Conservation (phyloP, 2,113 vertebrate genomes). For the Melanerpes aurifrons region DNA sequence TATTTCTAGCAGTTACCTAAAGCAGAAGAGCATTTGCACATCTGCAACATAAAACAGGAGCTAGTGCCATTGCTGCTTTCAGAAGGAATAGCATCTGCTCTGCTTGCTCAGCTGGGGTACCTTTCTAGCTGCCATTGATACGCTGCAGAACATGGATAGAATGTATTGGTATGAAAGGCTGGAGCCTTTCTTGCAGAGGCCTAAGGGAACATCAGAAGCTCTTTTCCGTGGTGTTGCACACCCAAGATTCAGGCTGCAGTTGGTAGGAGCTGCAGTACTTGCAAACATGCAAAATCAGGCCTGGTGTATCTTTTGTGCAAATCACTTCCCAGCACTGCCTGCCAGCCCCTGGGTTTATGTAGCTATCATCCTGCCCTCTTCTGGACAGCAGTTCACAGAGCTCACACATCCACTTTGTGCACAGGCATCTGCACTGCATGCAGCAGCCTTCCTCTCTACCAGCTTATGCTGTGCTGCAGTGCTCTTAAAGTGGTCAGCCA, state of each 20-base stretch:
- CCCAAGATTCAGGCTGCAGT: neutral
- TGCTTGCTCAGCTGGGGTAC: neutral
- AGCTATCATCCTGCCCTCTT: neutral
- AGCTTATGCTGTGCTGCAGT: neutral
- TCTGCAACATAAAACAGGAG: neutral
- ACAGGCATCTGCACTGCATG: neutral
- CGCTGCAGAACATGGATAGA: neutral
- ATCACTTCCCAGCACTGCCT: rapidly evolving
- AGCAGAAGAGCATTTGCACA: neutral
- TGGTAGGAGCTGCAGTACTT: neutral
- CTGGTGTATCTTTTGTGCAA: rapidly evolving
- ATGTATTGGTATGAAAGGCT: neutral
- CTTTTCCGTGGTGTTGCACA: neutral
- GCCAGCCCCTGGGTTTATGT: rapidly evolving
- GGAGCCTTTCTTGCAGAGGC: neutral
- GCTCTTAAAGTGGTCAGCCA: neutral
- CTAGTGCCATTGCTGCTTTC: neutral
- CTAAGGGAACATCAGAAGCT: neutral
- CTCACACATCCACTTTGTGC: neutral
- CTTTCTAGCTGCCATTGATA: neutral
- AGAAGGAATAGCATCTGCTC: neutral
- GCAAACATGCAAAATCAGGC: rapidly evolving
- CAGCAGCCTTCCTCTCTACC: neutral
- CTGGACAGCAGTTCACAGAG: neutral
- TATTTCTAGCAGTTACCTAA: neutral